Percentiles rank a stretch among this genome's conserved stretches.
phyloP scores from a whole-genome alignment of 1,140 invertebrate genomes.

The Drosophila tropicalis region DNA sequence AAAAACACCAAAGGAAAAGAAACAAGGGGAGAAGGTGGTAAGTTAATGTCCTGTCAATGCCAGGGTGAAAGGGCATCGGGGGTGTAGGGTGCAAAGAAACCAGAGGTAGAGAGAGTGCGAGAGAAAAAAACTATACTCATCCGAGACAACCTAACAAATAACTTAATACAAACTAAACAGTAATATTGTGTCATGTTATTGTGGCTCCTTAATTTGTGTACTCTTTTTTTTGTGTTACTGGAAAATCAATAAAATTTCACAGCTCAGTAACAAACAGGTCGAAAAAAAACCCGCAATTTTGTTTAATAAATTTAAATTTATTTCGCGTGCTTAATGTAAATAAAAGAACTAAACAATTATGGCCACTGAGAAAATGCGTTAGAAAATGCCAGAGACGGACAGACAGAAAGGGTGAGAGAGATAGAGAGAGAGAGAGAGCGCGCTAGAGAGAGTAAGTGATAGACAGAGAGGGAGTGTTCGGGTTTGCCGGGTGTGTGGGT shows the following conservation, averaged over 20 bases:
- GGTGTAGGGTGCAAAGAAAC: neutral
- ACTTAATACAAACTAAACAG: neutral
- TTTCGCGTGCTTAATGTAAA: slow-evolving; percentile 4
- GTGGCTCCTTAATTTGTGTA: neutral
- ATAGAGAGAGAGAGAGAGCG: neutral
- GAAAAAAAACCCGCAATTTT: neutral
- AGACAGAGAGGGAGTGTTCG: neutral
- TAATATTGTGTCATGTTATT: neutral
- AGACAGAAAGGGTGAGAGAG: neutral
- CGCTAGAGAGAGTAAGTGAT: neutral
- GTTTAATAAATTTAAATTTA: neutral
- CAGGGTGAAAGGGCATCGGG: neutral
- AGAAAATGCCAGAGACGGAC: neutral
- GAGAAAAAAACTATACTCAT: neutral
- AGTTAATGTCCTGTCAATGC: slow-evolving; percentile 13
- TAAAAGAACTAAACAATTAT: neutral
- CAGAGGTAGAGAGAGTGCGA: neutral
- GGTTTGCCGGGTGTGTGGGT: neutral
- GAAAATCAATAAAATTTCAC: slow-evolving; percentile 9
- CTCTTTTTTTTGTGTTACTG: neutral
- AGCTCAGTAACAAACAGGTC: neutral
- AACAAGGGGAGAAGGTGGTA: neutral
- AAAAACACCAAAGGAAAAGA: neutral
- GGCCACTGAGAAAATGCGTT: neutral
- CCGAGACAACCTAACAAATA: neutral